Percentiles rank a stretch among this genome's conserved stretches.
Conservation (phyloP, 2,797 vertebrate genomes). For the Tokudaia muenninki region DNA sequence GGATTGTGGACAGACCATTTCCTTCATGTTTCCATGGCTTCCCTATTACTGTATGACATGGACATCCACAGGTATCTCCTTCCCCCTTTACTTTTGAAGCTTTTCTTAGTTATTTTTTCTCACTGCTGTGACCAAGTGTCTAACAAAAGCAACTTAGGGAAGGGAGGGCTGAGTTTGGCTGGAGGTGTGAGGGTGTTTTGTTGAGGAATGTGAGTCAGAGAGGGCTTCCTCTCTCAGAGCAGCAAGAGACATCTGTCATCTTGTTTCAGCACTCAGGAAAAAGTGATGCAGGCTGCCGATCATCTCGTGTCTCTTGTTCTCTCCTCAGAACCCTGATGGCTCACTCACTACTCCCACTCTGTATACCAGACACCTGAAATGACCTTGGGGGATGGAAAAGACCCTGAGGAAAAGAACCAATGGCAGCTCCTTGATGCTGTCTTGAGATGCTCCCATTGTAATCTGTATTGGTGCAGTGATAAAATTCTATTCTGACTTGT, state of each 20-base stretch:
- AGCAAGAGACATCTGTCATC: no score
- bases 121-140: background rate
- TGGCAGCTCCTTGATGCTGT: background rate
- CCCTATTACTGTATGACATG: background rate
- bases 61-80: background rate
- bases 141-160: background rate
- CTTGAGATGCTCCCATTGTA: background rate
- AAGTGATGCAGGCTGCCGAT: background rate
- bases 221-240: background rate
- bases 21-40: background rate
- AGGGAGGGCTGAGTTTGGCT: background rate
- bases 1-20: background rate
- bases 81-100: background rate
- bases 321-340: background rate
- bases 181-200: background rate
- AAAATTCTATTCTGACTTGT: background rate
- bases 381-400: background rate
- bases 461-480: background rate
- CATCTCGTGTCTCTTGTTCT: background rate
- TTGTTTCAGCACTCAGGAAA: background rate
- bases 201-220: background rate
- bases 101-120: background rate
- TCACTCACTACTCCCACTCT: background rate
- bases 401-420: background rate
- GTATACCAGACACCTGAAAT: fast-evolving